Evolutionary conservation across 2,113 vertebrate species (phyloP), one percentile per base, ranked within the genome.

Genomic region (Chaenocephalus aceratus): DNA sequence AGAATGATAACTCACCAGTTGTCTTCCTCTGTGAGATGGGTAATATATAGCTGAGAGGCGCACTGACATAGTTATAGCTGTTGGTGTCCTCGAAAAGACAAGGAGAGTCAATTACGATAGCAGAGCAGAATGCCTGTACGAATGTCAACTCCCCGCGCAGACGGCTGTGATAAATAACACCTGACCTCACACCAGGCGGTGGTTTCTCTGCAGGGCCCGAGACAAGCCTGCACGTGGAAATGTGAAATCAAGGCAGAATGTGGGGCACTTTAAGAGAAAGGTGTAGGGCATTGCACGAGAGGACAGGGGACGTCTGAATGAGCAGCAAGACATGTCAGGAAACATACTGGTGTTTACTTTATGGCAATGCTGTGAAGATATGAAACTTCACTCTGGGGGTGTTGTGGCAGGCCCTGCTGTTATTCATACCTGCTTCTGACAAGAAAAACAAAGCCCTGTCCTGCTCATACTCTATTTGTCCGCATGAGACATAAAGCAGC

Each of bases 41-140:
- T 96, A 96, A 97, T 97, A 96, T 96, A 97, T 96, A 97, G 96
- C 94, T 65, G 79, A 84, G 93, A 95, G 93, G 93, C 94, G 93
- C 95, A 95, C 94, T 96, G 95, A 97, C 95, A 96, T 95, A 96
- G 95, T 96, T 96, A 96, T 96, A 96, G 95, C 93, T 95, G 95
- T 94, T 89, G 66, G 92, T 94, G 94, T 96, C 95, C 95, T 94
- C 92, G 93, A 96, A 95, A 92, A 97, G 96, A 98, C 94, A 96
- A 96, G 95, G 94, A 94, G 96, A 95, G 93, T 97, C 96, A 95
- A 95, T 96, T 96, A 95, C 93, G 82, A 92, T 86, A 92, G 92
- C 89, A 83, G 94, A 87, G 84, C 82, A 75, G 83, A 94, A 94
- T 88, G 92, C 84, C 92, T 85, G 90, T 88, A 93, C 91, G 88